Conservation (phyloP, 2,797 vertebrate species). For the Dermochelys coriacea region DNA sequence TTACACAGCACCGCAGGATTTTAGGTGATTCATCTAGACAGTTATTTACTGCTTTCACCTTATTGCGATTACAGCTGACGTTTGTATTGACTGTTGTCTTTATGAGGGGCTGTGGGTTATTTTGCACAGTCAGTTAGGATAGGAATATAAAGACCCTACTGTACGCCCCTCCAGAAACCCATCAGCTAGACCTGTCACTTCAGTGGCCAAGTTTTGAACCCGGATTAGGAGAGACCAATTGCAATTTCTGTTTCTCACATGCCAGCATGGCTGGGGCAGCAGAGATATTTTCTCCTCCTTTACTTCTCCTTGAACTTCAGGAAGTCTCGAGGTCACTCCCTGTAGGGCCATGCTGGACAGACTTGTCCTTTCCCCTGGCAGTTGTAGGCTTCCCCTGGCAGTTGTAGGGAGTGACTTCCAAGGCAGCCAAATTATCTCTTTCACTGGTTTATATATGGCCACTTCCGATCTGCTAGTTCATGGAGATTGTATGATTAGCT, state of each 20-base stretch:
- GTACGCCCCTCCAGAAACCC: not conserved
- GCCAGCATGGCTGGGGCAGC: not conserved
- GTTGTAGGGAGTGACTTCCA: constrained; percentile 46
- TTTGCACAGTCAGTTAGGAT: not conserved
- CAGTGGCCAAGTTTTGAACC: not conserved
- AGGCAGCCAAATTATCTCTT: not conserved
- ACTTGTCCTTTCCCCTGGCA: not conserved
- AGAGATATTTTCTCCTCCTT: not conserved
- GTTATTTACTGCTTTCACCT: not conserved
- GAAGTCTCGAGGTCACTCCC: not conserved
- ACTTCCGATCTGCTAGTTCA: constrained; percentile 11
- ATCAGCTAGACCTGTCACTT: not conserved
- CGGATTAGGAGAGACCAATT: not conserved
- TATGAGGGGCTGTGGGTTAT: not conserved
- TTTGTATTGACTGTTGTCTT: constrained; percentile 1
- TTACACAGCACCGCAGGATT: not conserved
- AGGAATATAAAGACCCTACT: not conserved
- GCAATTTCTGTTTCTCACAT: not conserved
- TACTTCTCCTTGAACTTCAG: not conserved
- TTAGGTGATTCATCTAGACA: constrained; percentile 26
- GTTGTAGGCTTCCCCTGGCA: not conserved
- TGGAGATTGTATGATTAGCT: constrained; percentile 46
- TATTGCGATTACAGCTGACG: not conserved
- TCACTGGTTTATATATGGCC: constrained; percentile 24
- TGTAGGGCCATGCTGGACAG: not conserved